Percentiles rank a stretch among this genome's conserved stretches.
These are phyloP conservation scores for Apostichopus californicus DNA, from an alignment of 35 echinoderm and acorn worm species.

Conservation along the genomic window DNA sequence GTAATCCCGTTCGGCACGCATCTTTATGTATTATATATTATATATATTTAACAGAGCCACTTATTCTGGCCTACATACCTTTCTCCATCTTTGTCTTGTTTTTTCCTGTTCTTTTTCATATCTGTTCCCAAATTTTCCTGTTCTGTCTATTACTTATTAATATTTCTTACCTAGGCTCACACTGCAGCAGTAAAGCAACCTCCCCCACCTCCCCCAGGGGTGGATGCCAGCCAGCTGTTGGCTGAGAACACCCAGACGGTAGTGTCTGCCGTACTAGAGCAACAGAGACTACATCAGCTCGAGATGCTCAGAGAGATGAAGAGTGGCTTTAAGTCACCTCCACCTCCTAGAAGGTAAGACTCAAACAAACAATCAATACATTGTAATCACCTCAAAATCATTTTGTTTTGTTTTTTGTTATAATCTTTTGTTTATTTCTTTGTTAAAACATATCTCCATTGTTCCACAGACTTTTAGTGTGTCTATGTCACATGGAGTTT, in stretches of 20 bases:
- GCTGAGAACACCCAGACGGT: conserved; percentile 72
- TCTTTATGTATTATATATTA: too few species aligned
- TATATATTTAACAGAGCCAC: too few species aligned
- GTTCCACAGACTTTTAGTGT: too few species aligned
- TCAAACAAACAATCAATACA: too few species aligned
- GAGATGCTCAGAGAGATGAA: conserved; percentile 81
- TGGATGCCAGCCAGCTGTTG: conserved; percentile 70
- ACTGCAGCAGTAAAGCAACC: conserved; percentile 39
- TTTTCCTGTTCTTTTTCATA: neutral
- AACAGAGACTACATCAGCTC: conserved; percentile 87
- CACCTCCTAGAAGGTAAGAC: conserved; percentile 64
- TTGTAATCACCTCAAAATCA: too few species aligned
- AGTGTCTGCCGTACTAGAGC: conserved; percentile 85
- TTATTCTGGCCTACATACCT: too few species aligned
- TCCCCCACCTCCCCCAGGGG: conserved; percentile 40
- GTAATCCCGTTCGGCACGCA: too few species aligned
- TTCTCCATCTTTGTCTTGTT: neutral
- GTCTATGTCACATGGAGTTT: too few species aligned
- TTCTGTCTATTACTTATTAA: neutral
- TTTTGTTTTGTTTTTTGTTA: too few species aligned
- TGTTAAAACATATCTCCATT: too few species aligned
- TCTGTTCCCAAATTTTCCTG: neutral
- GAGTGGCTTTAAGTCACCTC: conserved; percentile 46
- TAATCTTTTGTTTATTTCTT: too few species aligned
- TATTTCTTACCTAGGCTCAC: conserved; percentile 54